Evolutionary conservation across 2,797 vertebrate genomes (phyloP), one percentile per base, ranked within the genome.

Genomic region (Girardinus metallicus): DNA sequence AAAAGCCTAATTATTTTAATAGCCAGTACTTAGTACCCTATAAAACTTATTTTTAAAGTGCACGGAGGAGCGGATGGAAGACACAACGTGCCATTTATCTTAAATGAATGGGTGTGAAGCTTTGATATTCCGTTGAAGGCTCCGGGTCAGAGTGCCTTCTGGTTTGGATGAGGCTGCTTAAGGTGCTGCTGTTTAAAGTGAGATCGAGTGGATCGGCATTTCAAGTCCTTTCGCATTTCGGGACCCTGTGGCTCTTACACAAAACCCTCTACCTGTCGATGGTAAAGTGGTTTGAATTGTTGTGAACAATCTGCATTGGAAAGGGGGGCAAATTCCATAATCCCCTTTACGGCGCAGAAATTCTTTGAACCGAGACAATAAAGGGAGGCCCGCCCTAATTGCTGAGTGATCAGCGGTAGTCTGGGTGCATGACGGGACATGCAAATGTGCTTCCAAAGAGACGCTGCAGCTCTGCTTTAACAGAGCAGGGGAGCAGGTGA

Each of bases 291-390:
- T 23, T 43, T 70, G 23, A 23, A 44, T 72, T 46, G 68, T 46
- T 44, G 43, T 72, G 13, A 68, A 79, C 81, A 91, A 81, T 93
- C 83, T 81, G 72, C 70, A 83, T 73, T 78, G 82, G 41, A 82
- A 86, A 84, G 62, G 70, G 21, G 9, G 66, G 74, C 83, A 81
- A 92, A 94, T 89, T 84, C 87, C 83, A 71, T 79, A 90, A 94
- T 88, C 92, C 86, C 84, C 44, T 73, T 86, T 91, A 88, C 85
- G 86, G 60, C 3, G 16, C 36, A 87, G 78, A 83, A 87, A 88
- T 46, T 36, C 87, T 86, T 92, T 93, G 91, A 95, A 91, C 84
- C 86, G 80, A 90, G 81, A 94, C 92, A 94, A 89, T 90, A 87
- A 90, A 83, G 51, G 71, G 44, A 77, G 83, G 80, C 85, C 88